Evolutionary conservation across 2,888 invertebrate species (phyloP).

Genomic region (Digitonthophagus gazella): DNA sequence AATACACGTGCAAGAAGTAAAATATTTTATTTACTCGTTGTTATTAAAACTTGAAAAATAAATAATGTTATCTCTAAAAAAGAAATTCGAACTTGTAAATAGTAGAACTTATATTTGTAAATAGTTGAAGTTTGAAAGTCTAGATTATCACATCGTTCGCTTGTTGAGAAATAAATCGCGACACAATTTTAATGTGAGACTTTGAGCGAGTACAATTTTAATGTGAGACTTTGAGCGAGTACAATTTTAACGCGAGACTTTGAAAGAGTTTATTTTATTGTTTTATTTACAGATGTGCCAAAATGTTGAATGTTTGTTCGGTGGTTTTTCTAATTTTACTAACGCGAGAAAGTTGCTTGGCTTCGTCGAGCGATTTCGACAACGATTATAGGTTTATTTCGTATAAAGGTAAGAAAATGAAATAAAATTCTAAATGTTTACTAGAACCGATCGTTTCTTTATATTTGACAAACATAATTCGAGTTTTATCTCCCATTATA

Average conservation of each 20-base stretch:
- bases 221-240: no score
- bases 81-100: not conserved
- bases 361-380: slow-evolving; percentile 6
- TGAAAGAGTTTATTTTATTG: not conserved
- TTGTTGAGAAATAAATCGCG: no score
- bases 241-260: no score
- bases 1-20: not conserved
- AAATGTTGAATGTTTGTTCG: not conserved
- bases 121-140: not conserved
- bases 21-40: not conserved
- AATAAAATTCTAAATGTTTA: no score
- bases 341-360: not conserved
- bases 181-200: no score
- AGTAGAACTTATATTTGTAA: no score
- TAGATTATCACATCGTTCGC: not conserved
- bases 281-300: slow-evolving; percentile 4
- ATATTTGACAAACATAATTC: not conserved
- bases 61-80: not conserved
- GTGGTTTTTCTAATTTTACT: not conserved
- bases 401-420: slow-evolving; percentile 43
- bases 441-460: not conserved
- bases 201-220: no score
- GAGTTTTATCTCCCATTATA: not conserved
- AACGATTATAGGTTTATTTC: slow-evolving; percentile 42
- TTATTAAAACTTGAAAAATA: not conserved